Evolutionary conservation across 2,888 invertebrate species (phyloP), one percentile per base, ranked within the genome.

Genomic region (Autographa pulchrina): DNA sequence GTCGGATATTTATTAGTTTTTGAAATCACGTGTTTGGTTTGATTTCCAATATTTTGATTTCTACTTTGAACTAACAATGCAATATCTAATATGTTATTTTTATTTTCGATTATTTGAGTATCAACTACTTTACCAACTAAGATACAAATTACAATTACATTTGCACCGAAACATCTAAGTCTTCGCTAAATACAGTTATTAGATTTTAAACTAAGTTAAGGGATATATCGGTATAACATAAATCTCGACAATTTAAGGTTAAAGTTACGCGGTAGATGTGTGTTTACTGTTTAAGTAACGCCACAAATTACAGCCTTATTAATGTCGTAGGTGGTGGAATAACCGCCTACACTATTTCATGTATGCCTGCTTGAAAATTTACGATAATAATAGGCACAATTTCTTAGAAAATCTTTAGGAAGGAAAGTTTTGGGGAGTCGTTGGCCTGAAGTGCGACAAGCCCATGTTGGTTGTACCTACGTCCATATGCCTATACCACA

Each of bases 201-300:
- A 41, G 52, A 61, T 64, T 54, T 14, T 38, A 18, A 69, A 70
- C 58, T 68, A 71, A 77, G 70, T 77, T 74, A 70, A 52, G 68
- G 71, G 11, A 38, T 38, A 74, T 81, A 82, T 82, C 78, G 81
- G 75, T 52, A 76, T 77, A 72, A 75, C 69, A 81, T 83, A 81
- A 83, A 85, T 85, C 67, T 41, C 66, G 59, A 63, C 35, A 65
- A 64, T 16, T 68, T 61, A 64, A 61, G 48, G 56, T 62, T 43
- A 18, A 48, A 56, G 60, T 43, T 20, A 43, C 16, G 31, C 20
- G 16, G 43, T 32, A n/a, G 25, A 61, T 43, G 41, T 32, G 25
- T 48, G 48, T 48, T 16, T 70, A 65, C 56, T 31, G 43, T 68
- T 25, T 32, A 69, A 8, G 9, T 38, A 38, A 38, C 52, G n/a